Evolutionary conservation across 2,888 invertebrate genomes (phyloP).

Genomic region (Sphaeridia pumilis): DNA sequence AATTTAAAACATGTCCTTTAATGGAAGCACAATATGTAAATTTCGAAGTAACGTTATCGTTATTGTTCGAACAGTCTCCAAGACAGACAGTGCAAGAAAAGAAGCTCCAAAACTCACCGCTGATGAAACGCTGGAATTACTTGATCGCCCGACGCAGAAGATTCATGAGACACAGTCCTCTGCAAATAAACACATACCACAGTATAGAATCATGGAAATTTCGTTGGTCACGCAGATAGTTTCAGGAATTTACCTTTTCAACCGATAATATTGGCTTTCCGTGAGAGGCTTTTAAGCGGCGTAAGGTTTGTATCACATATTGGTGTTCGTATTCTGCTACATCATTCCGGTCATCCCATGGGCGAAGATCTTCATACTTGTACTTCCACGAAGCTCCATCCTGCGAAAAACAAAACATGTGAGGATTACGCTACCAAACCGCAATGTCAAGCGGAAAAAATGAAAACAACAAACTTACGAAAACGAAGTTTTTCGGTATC

Average conservation of each 20-base stretch:
- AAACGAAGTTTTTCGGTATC: constrained; percentile 62
- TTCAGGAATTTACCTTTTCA: constrained; percentile 39
- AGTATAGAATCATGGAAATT: too few species aligned
- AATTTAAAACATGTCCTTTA: constrained; percentile 4
- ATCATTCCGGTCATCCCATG: constrained; percentile 82
- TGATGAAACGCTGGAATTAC: constrained; percentile 35
- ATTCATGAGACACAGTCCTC: too few species aligned
- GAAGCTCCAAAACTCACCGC: constrained; percentile 22
- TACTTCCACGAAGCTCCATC: constrained; percentile 51
- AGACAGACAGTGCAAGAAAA: neutral
- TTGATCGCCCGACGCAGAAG: constrained; percentile 24
- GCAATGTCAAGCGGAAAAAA: neutral
- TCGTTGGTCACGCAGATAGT: too few species aligned
- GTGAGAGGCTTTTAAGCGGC: constrained; percentile 56
- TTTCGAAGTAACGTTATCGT: too few species aligned
- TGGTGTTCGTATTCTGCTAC: constrained; percentile 73
- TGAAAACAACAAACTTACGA: constrained; percentile 38
- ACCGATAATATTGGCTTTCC: constrained; percentile 57
- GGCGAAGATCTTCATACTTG: constrained; percentile 64
- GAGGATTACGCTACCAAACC: neutral
- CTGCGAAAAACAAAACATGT: constrained; percentile 12
- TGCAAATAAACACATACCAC: too few species aligned
- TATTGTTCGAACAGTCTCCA: too few species aligned
- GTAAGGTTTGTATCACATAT: constrained; percentile 65
- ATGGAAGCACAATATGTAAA: neutral